Evolutionary conservation across 2,797 vertebrate species (phyloP).

Genomic region (Dendrocincla tyrannina): DNA sequence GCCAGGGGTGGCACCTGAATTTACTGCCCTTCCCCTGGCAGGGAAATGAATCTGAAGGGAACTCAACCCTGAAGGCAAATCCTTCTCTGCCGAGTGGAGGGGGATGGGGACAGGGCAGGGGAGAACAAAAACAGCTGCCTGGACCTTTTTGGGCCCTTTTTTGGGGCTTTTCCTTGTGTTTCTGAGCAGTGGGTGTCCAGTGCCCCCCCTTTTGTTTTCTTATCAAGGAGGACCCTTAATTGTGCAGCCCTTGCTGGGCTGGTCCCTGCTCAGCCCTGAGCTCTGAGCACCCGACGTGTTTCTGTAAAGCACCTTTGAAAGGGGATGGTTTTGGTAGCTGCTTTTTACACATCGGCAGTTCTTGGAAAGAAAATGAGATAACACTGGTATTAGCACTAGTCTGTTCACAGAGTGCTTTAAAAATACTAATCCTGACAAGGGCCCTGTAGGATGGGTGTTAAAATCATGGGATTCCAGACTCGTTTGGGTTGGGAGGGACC

Average conservation of each 20-base stretch:
- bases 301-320: background rate
- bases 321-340: background rate
- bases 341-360: background rate
- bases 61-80: background rate
- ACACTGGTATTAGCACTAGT: background rate
- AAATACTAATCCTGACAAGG: background rate
- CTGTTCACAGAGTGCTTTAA: background rate
- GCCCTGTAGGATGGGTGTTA: background rate
- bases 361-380: background rate
- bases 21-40: too few species aligned
- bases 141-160: too few species aligned
- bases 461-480: background rate
- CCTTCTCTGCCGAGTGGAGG: background rate
- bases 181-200: background rate
- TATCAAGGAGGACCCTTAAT: background rate
- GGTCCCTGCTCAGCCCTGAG: background rate
- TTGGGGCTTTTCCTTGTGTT: background rate
- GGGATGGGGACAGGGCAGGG: background rate
- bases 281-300: accelerated
- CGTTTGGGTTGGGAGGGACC: background rate
- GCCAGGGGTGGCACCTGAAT: background rate
- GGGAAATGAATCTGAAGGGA: background rate
- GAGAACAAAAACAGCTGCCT: accelerated
- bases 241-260: background rate
- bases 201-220: accelerated